A percentile compares a stretch with the other conserved stretches of the same genome.
phyloP scores from a whole-genome alignment of 2,113 vertebrate genomes.

The Acinonyx jubatus region DNA sequence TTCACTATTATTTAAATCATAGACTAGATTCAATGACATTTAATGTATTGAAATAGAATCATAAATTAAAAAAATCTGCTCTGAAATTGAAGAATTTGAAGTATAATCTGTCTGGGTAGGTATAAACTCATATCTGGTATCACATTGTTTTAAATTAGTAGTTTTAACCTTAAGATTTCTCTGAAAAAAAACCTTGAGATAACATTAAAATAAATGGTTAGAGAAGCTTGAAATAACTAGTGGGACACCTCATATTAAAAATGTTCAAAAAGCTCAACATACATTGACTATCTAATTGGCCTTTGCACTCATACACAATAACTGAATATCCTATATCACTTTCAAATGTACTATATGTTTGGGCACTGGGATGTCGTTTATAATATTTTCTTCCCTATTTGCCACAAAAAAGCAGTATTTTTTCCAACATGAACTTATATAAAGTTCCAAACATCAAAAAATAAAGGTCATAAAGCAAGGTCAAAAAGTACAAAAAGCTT shows the following conservation, averaged over 20 bases:
- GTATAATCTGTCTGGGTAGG: not conserved
- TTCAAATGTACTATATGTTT: not conserved
- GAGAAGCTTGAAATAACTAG: not conserved
- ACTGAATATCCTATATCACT: not conserved
- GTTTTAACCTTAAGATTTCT: not conserved
- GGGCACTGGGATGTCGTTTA: not conserved
- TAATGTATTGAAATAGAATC: conserved; percentile 1
- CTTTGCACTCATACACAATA: not conserved
- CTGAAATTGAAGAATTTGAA: no score
- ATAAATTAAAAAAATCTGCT: conserved; percentile 16
- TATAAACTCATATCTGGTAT: not conserved
- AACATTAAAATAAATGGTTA: not conserved
- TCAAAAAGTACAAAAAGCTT: not conserved
- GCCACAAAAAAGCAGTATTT: not conserved
- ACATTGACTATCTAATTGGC: not conserved
- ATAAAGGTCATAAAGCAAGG: not conserved
- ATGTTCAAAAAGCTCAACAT: not conserved
- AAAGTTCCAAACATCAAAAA: not conserved
- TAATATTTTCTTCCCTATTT: not conserved
- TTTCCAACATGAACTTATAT: not conserved
- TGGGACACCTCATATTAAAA: not conserved
- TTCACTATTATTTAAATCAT: not conserved
- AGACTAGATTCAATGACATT: not conserved
- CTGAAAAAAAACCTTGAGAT: not conserved
- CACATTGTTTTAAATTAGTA: not conserved